These are phyloP conservation scores for Eupithecia exiguata DNA, from an alignment of 2,888 invertebrate species.

Conservation along the genomic window DNA sequence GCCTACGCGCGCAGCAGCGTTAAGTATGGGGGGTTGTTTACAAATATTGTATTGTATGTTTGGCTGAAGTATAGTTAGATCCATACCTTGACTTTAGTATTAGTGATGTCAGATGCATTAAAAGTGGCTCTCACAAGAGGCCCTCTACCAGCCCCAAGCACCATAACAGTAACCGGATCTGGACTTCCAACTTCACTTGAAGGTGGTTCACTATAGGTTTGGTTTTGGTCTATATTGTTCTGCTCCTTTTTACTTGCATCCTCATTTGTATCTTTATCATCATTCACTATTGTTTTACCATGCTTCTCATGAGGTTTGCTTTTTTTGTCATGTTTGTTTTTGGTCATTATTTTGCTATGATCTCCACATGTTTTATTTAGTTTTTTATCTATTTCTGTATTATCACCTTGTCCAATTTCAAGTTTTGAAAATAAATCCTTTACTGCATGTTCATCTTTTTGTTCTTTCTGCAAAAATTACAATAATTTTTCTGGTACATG, in stretches of 20 bases:
- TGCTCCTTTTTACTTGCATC: background rate
- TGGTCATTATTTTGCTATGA: background rate
- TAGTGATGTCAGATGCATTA: constrained; percentile 90
- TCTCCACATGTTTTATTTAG: background rate
- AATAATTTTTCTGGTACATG: background rate
- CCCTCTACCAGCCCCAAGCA: constrained; percentile 97
- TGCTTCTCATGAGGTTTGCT: background rate
- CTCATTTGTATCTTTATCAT: background rate
- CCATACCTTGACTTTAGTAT: constrained; percentile 87
- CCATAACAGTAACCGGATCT: constrained; percentile 87
- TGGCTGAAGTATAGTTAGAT: background rate
- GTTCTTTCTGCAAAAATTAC: constrained; percentile 31
- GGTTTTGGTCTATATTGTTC: constrained; percentile 1
- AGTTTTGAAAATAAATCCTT: constrained; percentile 82
- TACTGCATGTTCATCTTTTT: constrained; percentile 25
- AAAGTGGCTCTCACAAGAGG: constrained; percentile 96
- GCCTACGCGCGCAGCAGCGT: background rate
- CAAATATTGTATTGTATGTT: background rate
- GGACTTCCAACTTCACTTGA: background rate
- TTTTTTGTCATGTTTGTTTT: constrained; percentile 1
- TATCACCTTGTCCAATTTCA: constrained; percentile 51
- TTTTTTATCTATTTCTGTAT: constrained; percentile 13
- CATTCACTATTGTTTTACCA: constrained; percentile 2
- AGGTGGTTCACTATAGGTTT: constrained; percentile 32
- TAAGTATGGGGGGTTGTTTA: background rate